Conservation (phyloP, 2,888 invertebrate genomes). For the Eurois occulta region DNA sequence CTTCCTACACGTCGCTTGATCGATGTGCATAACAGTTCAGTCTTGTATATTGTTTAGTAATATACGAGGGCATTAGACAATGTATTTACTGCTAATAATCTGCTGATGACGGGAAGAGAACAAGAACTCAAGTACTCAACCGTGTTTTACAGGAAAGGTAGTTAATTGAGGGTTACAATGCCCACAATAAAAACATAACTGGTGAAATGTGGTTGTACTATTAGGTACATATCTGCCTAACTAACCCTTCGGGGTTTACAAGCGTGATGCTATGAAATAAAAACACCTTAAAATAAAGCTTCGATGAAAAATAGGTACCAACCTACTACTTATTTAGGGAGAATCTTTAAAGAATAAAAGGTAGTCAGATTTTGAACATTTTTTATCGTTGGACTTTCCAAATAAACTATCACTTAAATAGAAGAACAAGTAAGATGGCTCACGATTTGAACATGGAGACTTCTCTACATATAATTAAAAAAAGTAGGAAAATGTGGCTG, state of each 20-base stretch:
- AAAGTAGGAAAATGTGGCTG: not conserved
- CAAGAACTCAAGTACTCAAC: not conserved
- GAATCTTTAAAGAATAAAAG: not conserved
- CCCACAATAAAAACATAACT: not conserved
- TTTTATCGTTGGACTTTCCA: not conserved
- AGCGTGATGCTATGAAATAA: not conserved
- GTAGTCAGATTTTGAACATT: not conserved
- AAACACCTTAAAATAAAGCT: not conserved
- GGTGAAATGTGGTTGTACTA: not conserved
- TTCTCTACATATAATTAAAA: not conserved
- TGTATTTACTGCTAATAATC: conserved; percentile 7
- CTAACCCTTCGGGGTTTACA: not conserved
- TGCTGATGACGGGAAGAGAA: not conserved
- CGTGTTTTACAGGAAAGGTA: not conserved
- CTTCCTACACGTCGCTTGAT: conserved; percentile 61
- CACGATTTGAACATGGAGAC: not conserved
- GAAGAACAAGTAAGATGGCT: not conserved
- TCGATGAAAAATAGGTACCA: not conserved
- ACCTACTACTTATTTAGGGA: not conserved
- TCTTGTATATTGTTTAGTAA: conserved; percentile 42
- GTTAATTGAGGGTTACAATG: not conserved
- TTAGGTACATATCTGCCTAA: not conserved
- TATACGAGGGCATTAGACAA: conserved; percentile 34
- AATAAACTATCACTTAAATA: not conserved
- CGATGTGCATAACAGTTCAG: conserved; percentile 53